phyloP scores from a whole-genome alignment of 2,888 invertebrate species.

The Malthinus seriepunctatus region DNA sequence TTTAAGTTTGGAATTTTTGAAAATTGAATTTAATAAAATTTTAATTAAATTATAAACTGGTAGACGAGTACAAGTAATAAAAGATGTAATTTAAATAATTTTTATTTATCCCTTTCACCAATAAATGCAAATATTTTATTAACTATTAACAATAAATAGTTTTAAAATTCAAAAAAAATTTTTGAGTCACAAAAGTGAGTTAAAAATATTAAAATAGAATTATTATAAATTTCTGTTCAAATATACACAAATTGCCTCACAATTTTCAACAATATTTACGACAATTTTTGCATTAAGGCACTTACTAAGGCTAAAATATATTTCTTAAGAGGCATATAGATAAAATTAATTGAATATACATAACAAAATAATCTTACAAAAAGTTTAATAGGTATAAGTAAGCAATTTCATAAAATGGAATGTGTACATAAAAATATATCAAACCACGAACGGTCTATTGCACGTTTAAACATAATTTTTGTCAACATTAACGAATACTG shows the following conservation, averaged over 20 bases:
- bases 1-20: too few relatives aligned
- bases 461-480: constrained; percentile 13
- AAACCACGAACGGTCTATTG: constrained; percentile 17
- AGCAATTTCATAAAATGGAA: constrained; percentile 4
- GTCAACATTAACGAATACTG: constrained; percentile 27
- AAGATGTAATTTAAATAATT: neutral
- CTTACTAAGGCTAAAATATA: neutral
- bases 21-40: too few relatives aligned
- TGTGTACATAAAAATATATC: constrained; percentile 4
- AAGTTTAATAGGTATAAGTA: neutral
- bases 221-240: too few relatives aligned
- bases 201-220: too few relatives aligned
- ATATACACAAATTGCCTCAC: too few relatives aligned
- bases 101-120: constrained; percentile 37
- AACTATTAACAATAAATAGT: constrained; percentile 35
- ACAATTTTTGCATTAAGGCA: neutral
- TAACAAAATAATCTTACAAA: neutral
- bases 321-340: neutral
- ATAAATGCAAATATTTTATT: constrained; percentile 31
- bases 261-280: neutral
- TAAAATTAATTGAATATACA: neutral
- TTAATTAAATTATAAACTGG: too few relatives aligned
- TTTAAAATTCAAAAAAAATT: constrained; percentile 4
- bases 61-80: too few relatives aligned
- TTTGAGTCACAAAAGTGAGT: too few relatives aligned